Percentiles rank a stretch among this genome's conserved stretches.
Evolutionary conservation across 2,888 invertebrate species (phyloP).

Genomic region (Petrophora chlorosata): DNA sequence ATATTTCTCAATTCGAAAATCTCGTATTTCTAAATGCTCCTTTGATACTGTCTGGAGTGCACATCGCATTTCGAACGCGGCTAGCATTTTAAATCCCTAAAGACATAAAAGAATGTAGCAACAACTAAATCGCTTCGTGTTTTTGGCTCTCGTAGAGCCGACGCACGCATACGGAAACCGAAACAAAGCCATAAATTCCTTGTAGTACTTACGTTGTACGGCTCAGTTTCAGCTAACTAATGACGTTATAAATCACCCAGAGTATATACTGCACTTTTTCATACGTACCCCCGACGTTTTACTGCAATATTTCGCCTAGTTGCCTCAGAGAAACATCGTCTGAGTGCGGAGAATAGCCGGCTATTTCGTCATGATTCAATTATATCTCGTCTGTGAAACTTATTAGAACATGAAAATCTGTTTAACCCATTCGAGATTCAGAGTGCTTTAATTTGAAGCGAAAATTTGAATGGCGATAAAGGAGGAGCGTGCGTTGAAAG

Average conservation of each 20-base stretch:
- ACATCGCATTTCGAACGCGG: conserved; percentile 51
- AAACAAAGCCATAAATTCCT: conserved; percentile 58
- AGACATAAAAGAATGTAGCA: conserved; percentile 52
- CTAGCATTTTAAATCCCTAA: conserved; percentile 50
- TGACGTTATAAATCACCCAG: conserved; percentile 24
- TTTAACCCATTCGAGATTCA: conserved; percentile 18
- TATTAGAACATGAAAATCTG: conserved; percentile 22
- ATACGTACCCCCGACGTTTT: conserved; percentile 11
- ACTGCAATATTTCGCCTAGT: conserved; percentile 15
- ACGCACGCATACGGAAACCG: conserved; percentile 61
- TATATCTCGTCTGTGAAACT: conserved; percentile 31
- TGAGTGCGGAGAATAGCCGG: background rate
- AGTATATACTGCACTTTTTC: conserved; percentile 23
- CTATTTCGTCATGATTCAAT: conserved; percentile 33
- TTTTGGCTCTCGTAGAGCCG: conserved; percentile 55
- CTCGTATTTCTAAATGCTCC: conserved; percentile 45
- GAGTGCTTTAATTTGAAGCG: conserved; percentile 28
- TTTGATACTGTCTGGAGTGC: conserved; percentile 50
- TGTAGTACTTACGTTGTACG: conserved; percentile 32
- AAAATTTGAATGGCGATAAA: conserved; percentile 47
- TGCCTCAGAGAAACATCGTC: conserved; percentile 15
- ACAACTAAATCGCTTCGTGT: conserved; percentile 58
- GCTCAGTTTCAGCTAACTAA: conserved; percentile 36
- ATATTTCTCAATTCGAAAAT: conserved; percentile 34
- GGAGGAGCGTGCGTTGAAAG: conserved; percentile 66